Base-by-base conservation (phyloP, 2,113 vertebrate genomes). In the Xenopus laevis region DNA sequence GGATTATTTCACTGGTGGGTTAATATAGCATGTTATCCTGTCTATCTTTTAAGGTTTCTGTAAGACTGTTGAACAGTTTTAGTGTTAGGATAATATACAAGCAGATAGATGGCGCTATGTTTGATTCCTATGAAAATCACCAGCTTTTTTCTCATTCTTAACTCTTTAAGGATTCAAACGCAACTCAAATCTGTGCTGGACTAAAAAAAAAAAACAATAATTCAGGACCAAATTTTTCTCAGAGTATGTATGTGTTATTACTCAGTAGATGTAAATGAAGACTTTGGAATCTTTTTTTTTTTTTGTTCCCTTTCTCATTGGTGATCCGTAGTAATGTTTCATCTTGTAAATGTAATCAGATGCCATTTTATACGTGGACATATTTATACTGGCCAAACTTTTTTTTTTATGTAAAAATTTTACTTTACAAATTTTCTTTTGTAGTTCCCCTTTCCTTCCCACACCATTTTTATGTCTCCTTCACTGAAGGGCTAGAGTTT, bases 401-500 rank as follows among this genome's bases (percentile, higher is more conserved):
- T 50, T 50, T 50, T 84, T 79, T 71, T 80, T 81, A n/a, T n/a
- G n/a, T n/a, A n/a, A n/a, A 75, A 86, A 74, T 82, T 82, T 80
- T 84, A 79, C 83, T 89, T 92, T 87, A 66, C 83, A 40, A 40
- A 78, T 78, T 84, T 81, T 86, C 4, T 83, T 89, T 90, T 85
- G 87, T 93, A 89, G 89, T 93, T 93, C 87, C 86, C 23, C 87
- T 92, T 91, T 91, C 93, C 88, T 84, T 86, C 94, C 90, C 88
- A 85, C 90, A 94, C 94, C 92, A 93, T 96, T 94, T 93, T 91
- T 90, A 87, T 92, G 93, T 97, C 94, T 98, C 95, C 95, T 99
- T 96, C 96, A 94, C 94, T 91, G 94, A 99, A 99, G 97, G 97
- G 97, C 96, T 99, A 98, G 95, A 96, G 93, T 99, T 97, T 94